A percentile compares a stretch with the other conserved stretches of the same genome.
These are phyloP conservation scores for Drosophila putrida DNA, from an alignment of 2,888 invertebrate species.

Conservation along the genomic window DNA sequence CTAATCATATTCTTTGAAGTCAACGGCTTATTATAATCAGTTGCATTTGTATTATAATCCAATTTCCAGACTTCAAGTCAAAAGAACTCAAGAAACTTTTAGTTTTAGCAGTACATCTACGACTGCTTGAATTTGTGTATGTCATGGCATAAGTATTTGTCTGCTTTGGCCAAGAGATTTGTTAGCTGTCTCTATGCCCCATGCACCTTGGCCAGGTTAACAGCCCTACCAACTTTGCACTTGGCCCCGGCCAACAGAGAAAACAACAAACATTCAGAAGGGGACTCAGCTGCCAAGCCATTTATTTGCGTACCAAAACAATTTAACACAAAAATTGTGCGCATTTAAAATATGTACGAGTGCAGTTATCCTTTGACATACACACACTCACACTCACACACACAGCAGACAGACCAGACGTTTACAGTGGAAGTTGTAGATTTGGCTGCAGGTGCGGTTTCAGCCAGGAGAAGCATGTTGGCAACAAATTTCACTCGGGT, in stretches of 20 bases:
- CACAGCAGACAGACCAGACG: slow-evolving; percentile 34
- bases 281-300: slow-evolving; percentile 69
- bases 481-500: slow-evolving; percentile 60
- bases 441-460: slow-evolving; percentile 50
- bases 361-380: slow-evolving; percentile 77
- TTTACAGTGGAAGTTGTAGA: slow-evolving; percentile 28
- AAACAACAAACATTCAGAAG: neutral
- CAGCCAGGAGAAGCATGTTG: slow-evolving; percentile 49
- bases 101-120: neutral
- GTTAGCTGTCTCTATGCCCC: slow-evolving; percentile 68
- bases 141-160: slow-evolving; percentile 40
- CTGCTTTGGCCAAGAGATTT: slow-evolving; percentile 65
- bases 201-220: slow-evolving; percentile 61
- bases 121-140: neutral
- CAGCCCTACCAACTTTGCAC: slow-evolving; percentile 67
- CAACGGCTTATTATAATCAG: neutral
- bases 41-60: slow-evolving; percentile 3
- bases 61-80: neutral
- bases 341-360: slow-evolving; percentile 76
- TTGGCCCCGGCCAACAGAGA: slow-evolving; percentile 17
- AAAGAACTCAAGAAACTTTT: neutral
- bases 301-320: slow-evolving; percentile 82
- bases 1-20: neutral
- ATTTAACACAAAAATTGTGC: slow-evolving; percentile 79
- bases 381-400: slow-evolving; percentile 30